These are phyloP conservation scores for Apaloderma vittatum DNA, from an alignment of 2,113 vertebrate species.

Conservation along the genomic window DNA sequence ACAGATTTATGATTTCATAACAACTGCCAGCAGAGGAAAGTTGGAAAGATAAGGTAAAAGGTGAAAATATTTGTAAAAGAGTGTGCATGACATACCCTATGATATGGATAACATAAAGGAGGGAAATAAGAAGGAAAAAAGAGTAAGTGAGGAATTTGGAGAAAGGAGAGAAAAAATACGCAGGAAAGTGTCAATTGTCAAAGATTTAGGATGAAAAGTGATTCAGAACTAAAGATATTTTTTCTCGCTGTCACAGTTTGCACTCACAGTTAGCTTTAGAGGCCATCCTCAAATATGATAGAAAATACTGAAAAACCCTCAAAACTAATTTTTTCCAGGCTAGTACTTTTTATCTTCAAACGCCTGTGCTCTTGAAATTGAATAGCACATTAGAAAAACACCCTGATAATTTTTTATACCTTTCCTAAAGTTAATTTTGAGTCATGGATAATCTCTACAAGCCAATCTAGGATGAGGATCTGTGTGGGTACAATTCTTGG, in stretches of 20 bases:
- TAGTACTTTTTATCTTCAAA: neutral
- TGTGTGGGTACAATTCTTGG: neutral
- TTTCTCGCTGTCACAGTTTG: neutral
- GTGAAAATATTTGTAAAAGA: neutral
- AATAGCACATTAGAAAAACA: neutral
- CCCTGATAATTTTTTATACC: neutral
- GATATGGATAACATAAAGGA: neutral
- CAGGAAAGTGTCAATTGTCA: neutral
- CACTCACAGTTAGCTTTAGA: neutral
- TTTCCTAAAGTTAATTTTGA: neutral
- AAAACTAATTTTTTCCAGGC: neutral
- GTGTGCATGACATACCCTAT: accelerated
- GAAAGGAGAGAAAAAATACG: neutral
- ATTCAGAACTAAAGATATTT: neutral
- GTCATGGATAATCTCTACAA: neutral
- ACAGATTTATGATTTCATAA: neutral
- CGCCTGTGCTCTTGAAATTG: neutral
- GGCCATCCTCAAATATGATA: neutral
- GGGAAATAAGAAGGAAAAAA: neutral
- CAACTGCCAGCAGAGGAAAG: neutral
- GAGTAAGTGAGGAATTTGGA: neutral
- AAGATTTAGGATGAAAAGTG: neutral
- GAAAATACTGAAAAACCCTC: neutral
- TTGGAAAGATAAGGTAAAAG: neutral
- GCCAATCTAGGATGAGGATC: neutral